Base-by-base conservation (phyloP, 2,113 vertebrate species). In the Megaleporinus macrocephalus region DNA sequence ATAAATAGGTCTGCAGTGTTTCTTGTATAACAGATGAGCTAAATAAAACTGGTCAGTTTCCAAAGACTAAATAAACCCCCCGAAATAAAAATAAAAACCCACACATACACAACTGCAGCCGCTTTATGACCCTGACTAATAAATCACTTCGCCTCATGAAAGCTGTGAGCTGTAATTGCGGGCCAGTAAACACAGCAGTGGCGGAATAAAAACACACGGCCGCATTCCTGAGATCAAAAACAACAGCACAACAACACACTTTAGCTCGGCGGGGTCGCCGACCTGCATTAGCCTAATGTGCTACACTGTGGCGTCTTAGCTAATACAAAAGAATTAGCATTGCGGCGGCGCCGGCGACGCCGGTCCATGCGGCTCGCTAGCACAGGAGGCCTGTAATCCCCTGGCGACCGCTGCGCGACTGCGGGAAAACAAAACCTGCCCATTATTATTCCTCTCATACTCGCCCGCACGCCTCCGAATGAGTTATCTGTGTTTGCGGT, bases 51-150 rank as follows among this genome's bases (percentile, higher is more conserved):
- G 36, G 41, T 27, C 24, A n/a, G 14, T 26, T 26, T 47, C 7
- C 26, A 76, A 76, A 62, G n/a, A 47, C 33, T n/a, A n/a, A n/a
- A n/a, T n/a, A n/a, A n/a, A n/a, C n/a, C n/a, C n/a, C n/a, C n/a
- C n/a, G n/a, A n/a, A n/a, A n/a, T n/a, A n/a, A n/a, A n/a, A n/a
- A n/a, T n/a, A 2, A 24, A 70, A 41, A 44, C 1, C 36, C 36
- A n/a, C 4, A 44, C 36, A 36, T 2, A 41, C 20, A 20, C 3
- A 11, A 26, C 33, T 44, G 66, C 22, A 88, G 90, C 90, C 90
- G 88, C 81, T 68, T 85, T 79, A 85, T 91, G 88, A 93, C 90
- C 93, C 88, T 72, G 47, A 29, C 87, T 90, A 93, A 94, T 94
- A 93, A 91, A 94, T 92, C 92, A 91, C 84, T 86, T 76, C 82